phyloP scores from a whole-genome alignment of 2,888 invertebrate genomes.

The Leucophenga montana region DNA sequence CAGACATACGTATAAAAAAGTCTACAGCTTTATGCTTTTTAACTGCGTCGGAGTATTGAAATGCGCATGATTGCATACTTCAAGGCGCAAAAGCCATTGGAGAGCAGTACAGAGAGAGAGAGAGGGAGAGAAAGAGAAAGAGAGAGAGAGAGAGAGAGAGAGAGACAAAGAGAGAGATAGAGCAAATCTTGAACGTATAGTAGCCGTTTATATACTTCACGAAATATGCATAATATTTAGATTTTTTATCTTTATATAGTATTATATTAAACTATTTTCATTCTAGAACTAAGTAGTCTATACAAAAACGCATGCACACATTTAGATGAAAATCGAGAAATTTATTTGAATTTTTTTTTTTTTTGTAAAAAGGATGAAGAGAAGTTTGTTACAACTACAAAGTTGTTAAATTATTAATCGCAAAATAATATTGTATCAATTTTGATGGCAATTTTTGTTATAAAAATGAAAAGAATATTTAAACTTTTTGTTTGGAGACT shows the following conservation, averaged over 20 bases:
- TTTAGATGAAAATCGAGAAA: constrained; percentile 31
- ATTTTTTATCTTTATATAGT: constrained; percentile 11
- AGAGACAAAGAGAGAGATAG: too few species aligned
- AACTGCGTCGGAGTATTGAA: not conserved
- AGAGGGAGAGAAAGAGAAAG: not conserved
- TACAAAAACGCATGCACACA: constrained; percentile 37
- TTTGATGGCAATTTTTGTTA: too few species aligned
- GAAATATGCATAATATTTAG: constrained; percentile 19
- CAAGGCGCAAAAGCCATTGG: not conserved
- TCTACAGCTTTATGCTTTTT: not conserved
- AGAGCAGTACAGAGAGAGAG: not conserved
- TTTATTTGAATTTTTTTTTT: not conserved
- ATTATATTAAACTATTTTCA: not conserved
- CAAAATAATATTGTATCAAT: too few species aligned
- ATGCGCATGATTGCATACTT: not conserved
- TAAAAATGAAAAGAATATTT: too few species aligned
- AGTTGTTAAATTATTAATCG: too few species aligned
- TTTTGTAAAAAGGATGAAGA: constrained; percentile 5
- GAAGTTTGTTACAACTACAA: too few species aligned
- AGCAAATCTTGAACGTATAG: too few species aligned
- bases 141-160: not conserved
- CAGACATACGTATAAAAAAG: not conserved
- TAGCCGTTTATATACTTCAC: constrained; percentile 8
- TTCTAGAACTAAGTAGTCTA: not conserved
- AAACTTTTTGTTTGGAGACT: too few species aligned